phyloP scores from a whole-genome alignment of 1,140 invertebrate genomes.

The Branchinecta lindahli region DNA sequence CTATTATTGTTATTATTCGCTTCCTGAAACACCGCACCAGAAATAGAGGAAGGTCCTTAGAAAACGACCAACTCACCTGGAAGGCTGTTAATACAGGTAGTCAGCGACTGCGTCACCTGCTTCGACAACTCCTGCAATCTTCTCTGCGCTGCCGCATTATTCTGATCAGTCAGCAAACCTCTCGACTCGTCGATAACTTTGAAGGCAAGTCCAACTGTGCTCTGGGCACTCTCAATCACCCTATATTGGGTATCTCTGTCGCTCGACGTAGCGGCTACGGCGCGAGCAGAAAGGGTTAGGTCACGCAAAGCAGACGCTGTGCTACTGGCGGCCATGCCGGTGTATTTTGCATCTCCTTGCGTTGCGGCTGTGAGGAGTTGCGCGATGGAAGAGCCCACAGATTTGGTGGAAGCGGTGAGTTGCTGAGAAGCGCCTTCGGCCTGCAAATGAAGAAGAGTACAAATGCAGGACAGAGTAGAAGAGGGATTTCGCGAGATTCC shows the following conservation, averaged over 20 bases:
- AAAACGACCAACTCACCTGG: background rate
- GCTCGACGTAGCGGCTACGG: conserved; percentile 49
- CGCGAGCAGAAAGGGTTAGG: conserved; percentile 50
- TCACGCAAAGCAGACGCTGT: conserved; percentile 54
- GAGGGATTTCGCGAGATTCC: too few relatives aligned
- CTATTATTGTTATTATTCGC: too few relatives aligned
- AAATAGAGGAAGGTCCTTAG: too few relatives aligned
- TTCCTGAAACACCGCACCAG: too few relatives aligned
- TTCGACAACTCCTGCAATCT: background rate
- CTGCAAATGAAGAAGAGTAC: conserved; percentile 28
- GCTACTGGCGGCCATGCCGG: conserved; percentile 61
- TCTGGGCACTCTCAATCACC: conserved; percentile 22
- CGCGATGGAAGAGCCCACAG: conserved; percentile 49
- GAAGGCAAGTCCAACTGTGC: background rate
- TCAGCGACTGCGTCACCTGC: background rate
- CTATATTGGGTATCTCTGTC: conserved; percentile 43
- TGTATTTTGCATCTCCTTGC: conserved; percentile 68
- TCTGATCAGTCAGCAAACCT: conserved; percentile 17
- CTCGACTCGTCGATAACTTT: conserved; percentile 18
- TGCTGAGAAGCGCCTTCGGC: conserved; percentile 55
- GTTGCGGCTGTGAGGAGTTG: conserved; percentile 67
- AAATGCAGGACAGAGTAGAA: too few relatives aligned
- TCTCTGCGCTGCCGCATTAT: conserved; percentile 16
- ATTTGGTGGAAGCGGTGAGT: conserved; percentile 49
- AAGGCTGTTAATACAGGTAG: background rate